phyloP scores from a whole-genome alignment of 2,113 vertebrate genomes.

The Diadophis punctatus region DNA sequence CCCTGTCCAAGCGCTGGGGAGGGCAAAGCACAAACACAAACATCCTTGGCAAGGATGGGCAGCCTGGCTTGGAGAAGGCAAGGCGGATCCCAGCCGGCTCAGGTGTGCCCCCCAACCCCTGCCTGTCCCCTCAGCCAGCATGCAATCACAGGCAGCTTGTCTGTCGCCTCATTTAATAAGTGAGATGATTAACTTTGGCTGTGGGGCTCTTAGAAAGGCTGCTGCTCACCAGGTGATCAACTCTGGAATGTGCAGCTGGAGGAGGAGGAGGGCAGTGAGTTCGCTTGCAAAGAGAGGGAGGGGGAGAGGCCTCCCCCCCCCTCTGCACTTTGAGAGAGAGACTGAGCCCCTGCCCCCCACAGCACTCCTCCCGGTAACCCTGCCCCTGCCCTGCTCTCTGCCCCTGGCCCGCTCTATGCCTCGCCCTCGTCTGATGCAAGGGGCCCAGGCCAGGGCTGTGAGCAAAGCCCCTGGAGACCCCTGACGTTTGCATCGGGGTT shows the following conservation, averaged over 20 bases:
- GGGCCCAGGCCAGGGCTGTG: no score
- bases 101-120: not conserved
- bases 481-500: not conserved
- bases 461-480: not conserved
- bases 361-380: no score
- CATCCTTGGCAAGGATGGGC: not conserved
- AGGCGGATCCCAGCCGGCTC: not conserved
- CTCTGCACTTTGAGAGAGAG: no score
- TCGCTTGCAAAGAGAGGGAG: no score
- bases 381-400: no score
- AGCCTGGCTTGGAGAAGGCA: not conserved
- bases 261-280: not conserved
- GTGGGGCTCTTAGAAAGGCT: not conserved
- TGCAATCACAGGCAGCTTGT: not conserved
- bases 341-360: no score
- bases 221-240: slow-evolving; percentile 31
- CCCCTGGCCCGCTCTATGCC: no score
- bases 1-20: not conserved
- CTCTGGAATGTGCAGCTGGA: slow-evolving; percentile 30
- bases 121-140: not conserved
- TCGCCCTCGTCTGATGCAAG: no score
- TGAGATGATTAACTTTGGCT: not conserved
- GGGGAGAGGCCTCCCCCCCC: not conserved
- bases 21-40: not conserved
- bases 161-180: slow-evolving; percentile 41